phyloP scores from a whole-genome alignment of 2,797 vertebrate species.

The Argentina silus region DNA sequence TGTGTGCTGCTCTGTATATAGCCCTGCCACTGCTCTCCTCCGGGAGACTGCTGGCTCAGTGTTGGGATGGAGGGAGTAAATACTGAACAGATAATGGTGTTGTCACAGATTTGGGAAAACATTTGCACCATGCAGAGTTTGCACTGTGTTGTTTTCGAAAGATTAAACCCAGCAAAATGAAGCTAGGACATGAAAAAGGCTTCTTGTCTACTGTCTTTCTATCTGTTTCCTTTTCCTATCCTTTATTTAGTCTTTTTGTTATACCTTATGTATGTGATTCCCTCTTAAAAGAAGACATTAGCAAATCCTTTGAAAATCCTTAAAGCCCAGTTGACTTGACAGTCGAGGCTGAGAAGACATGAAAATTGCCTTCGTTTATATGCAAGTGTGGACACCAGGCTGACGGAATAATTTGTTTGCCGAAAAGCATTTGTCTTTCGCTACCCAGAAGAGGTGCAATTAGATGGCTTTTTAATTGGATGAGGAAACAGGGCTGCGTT shows the following conservation, averaged over 20 bases:
- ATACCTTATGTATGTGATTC: too few relatives aligned
- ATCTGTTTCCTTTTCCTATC: too few relatives aligned
- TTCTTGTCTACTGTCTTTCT: too few relatives aligned
- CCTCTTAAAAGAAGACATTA: too few relatives aligned
- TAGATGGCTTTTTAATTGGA: not conserved
- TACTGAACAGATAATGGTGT: not conserved
- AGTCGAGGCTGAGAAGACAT: too few relatives aligned
- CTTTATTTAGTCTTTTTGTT: too few relatives aligned
- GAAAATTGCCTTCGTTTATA: not conserved
- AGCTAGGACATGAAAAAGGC: too few relatives aligned
- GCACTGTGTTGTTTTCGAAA: too few relatives aligned
- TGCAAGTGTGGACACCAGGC: not conserved
- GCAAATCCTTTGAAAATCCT: too few relatives aligned
- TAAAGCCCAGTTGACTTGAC: too few relatives aligned
- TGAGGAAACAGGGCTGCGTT: not conserved
- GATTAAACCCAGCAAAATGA: too few relatives aligned
- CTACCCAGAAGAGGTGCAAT: not conserved
- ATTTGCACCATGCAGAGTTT: too few relatives aligned
- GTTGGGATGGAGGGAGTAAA: slow-evolving; percentile 1
- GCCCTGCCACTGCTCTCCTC: slow-evolving; percentile 16
- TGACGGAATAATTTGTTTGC: not conserved
- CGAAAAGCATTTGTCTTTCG: not conserved
- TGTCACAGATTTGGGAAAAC: not conserved
- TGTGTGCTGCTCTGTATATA: slow-evolving; percentile 13
- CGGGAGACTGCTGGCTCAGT: not conserved